Evolutionary conservation across 2,113 vertebrate species (phyloP).

Genomic region (Myiopsitta monachus): DNA sequence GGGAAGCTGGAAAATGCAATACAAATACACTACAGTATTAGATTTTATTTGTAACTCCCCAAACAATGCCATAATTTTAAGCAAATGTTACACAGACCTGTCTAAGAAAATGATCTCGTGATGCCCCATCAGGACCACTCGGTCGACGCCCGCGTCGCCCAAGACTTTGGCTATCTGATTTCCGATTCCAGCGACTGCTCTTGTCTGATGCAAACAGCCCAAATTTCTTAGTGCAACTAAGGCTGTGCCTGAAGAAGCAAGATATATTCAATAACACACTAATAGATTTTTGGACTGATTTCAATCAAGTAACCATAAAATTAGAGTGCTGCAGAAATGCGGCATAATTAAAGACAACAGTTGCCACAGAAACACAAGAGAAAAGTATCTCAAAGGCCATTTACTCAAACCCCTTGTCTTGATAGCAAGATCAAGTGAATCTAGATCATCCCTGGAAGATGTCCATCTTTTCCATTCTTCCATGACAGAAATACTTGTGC

Average conservation of each 20-base stretch:
- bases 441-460: background rate
- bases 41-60: conserved; percentile 64
- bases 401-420: background rate
- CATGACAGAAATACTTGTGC: background rate
- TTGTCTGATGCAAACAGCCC: conserved; percentile 77
- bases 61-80: conserved; percentile 62
- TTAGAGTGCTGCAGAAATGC: background rate
- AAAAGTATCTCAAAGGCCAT: background rate
- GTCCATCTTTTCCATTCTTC: background rate
- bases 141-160: conserved; percentile 85
- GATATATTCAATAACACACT: conserved; percentile 38
- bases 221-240: conserved; percentile 88
- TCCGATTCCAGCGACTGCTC: conserved; percentile 82
- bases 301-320: background rate
- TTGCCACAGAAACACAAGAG: background rate
- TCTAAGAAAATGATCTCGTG: conserved; percentile 84
- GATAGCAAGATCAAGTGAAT: background rate
- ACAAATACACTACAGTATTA: conserved; percentile 76
- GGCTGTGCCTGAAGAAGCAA: conserved; percentile 84
- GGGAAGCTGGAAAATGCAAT: conserved; percentile 80
- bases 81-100: conserved; percentile 83
- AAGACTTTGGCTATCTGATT: conserved; percentile 77
- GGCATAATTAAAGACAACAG: background rate
- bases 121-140: conserved; percentile 77
- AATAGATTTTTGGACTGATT: background rate